Base-by-base conservation (phyloP, 2,888 invertebrate genomes). In the Platycheirus rosarum region DNA sequence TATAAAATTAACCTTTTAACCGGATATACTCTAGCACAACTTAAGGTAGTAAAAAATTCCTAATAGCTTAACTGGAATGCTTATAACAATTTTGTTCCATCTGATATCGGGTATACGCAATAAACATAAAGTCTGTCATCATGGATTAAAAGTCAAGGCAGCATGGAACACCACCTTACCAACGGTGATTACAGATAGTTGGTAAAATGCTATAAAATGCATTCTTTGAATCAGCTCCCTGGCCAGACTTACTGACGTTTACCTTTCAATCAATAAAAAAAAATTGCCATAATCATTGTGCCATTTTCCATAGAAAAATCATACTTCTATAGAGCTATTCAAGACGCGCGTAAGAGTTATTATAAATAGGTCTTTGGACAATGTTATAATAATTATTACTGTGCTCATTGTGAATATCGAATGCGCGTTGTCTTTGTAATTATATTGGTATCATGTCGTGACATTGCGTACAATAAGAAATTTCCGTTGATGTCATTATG, bases 111-210 rank as follows among this genome's bases (percentile, higher is more conserved):
- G 2, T 32, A 26, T 3, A 37, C 26, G 51, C 51, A 48, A 46
- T 55, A 68, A 48, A 40, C 23, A 60, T 57, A 23, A 48, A 49
- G 40, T 48, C 57, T 57, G 40, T 57, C 55, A 55, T 65, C 37
- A 55, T 73, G 73, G n/a, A 73, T 73, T 73, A 73, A 26, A 73
- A 73, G 73, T 73, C 73, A 40, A 73, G 65, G 48, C 73, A 73
- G n/a, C n/a, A n/a, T n/a, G n/a, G n/a, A n/a, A n/a, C n/a, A n/a
- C n/a, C 55, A 44, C 14, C 18, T 8, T 32, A 8, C 29, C 2
- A 18, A 11, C 23, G 57, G 23, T 40, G 9, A 57, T 40, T 57
- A 14, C 37, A 11, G 35, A n/a, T 37, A 26, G 8, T 20, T 55
- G 20, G 13, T 14, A 16, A 13, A 11, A 32, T 9, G 44, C 8